phyloP scores from a whole-genome alignment of 35 echinoderm and acorn worm genomes.

The Heliocidaris tuberculata region DNA sequence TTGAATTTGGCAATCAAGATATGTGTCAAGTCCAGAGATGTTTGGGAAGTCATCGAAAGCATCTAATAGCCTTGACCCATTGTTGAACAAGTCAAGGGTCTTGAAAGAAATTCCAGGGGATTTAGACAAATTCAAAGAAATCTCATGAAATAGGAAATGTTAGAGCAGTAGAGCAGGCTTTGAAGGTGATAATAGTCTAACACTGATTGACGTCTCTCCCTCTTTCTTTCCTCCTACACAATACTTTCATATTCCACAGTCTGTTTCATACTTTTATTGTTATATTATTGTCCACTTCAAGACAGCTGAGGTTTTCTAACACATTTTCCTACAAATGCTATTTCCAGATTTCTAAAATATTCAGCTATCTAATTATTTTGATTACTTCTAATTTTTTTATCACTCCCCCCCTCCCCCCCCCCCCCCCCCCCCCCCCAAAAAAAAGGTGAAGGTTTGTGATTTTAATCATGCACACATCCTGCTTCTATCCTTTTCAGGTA shows the following conservation, averaged over 20 bases:
- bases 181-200: not conserved
- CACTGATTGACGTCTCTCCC: not conserved
- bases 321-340: not conserved
- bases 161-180: not conserved
- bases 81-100: constrained; percentile 1
- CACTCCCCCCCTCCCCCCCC: too few relatives aligned
- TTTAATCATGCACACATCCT: too few relatives aligned
- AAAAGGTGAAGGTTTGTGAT: too few relatives aligned
- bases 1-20: constrained; percentile 1
- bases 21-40: not conserved
- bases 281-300: not conserved
- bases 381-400: too few relatives aligned
- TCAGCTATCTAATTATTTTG: too few relatives aligned
- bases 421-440: too few relatives aligned
- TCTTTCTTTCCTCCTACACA: not conserved
- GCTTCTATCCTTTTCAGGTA: too few relatives aligned
- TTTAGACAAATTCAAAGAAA: not conserved
- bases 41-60: not conserved
- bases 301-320: not conserved
- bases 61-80: not conserved
- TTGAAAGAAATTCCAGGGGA: not conserved
- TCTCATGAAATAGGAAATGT: constrained; percentile 3
- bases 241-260: not conserved
- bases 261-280: not conserved
- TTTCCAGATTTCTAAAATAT: too few relatives aligned